These are phyloP conservation scores for Caenorhabditis elegans DNA, from an alignment of 1,140 invertebrate species.

Conservation along the genomic window DNA sequence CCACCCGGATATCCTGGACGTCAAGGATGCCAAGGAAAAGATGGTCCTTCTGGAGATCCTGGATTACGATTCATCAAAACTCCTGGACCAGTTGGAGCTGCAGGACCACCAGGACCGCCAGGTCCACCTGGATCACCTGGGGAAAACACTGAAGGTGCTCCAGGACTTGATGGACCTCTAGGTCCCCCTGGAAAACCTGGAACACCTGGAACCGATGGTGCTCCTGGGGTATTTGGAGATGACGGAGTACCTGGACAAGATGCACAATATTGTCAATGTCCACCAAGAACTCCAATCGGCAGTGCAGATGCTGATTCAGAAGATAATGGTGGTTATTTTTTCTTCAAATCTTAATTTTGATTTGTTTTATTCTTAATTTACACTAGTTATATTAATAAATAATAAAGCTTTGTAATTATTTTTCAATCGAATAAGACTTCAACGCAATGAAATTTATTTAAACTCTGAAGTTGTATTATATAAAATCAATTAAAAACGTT, in stretches of 20 bases:
- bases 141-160: not conserved
- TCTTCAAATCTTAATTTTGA: slow-evolving; percentile 1
- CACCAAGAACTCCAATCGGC: not conserved
- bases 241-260: not conserved
- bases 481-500: too few species aligned
- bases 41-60: too few species aligned
- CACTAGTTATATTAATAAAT: too few species aligned
- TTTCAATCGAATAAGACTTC: too few species aligned
- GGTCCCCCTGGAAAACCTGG: not conserved
- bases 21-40: too few species aligned
- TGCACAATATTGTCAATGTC: not conserved
- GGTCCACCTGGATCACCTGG: not conserved
- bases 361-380: not conserved
- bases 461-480: too few species aligned
- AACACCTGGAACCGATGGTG: not conserved
- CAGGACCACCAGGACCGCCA: not conserved
- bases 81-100: too few species aligned
- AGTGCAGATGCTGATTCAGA: not conserved
- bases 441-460: too few species aligned
- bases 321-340: not conserved
- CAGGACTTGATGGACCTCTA: not conserved
- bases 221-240: not conserved
- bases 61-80: too few species aligned
- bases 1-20: too few species aligned
- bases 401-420: too few species aligned